A percentile compares a stretch with the other conserved stretches of the same genome.
Evolutionary conservation across 64 coral and sea anemone genomes (phyloP).

Genomic region (Orbicella faveolata): DNA sequence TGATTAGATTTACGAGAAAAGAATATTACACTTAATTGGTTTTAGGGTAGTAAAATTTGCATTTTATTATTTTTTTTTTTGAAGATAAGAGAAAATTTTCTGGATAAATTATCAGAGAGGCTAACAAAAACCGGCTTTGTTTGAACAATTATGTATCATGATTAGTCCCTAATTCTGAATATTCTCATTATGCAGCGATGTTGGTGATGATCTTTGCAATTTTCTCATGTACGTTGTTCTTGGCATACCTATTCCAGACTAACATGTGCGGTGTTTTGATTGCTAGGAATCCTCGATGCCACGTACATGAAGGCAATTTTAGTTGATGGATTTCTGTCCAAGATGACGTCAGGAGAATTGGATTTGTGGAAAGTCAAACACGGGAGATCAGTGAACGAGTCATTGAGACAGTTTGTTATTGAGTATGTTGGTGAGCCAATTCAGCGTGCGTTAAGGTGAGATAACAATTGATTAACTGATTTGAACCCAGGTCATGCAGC

Average conservation of each 20-base stretch:
- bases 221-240: not conserved
- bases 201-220: too few species aligned
- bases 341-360: not conserved
- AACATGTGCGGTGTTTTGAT: not conserved
- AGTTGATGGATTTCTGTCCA: not conserved
- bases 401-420: not conserved
- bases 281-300: conserved; percentile 1
- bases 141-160: not conserved
- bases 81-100: not conserved
- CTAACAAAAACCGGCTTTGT: too few species aligned
- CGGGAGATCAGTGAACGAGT: conserved; percentile 4
- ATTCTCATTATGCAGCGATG: too few species aligned
- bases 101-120: too few species aligned
- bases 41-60: too few species aligned
- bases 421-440: conserved; percentile 20
- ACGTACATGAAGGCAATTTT: conserved; percentile 2
- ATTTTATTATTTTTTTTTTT: not conserved
- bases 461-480: not conserved
- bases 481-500: not conserved
- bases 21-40: too few species aligned
- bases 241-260: not conserved
- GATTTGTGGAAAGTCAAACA: not conserved
- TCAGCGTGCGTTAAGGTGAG: conserved; percentile 15
- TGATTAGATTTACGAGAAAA: too few species aligned
- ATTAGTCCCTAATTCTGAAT: not conserved